Percentiles rank a stretch among this genome's conserved stretches.
These are phyloP conservation scores for Drosophila formosana DNA, from an alignment of 2,888 invertebrate species.

Conservation along the genomic window DNA sequence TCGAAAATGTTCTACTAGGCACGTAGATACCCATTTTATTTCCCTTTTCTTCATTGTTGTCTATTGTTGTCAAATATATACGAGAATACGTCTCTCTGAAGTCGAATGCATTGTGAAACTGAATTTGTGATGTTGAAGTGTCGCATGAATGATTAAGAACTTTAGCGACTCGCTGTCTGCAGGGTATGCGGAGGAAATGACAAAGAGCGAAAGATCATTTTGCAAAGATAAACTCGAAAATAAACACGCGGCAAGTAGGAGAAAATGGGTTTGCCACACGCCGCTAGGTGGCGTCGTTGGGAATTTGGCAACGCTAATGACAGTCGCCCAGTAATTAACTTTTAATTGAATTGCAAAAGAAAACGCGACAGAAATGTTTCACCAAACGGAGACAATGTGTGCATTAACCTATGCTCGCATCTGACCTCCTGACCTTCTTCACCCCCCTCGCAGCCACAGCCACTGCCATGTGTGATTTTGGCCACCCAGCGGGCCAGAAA, in stretches of 20 bases:
- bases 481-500: neutral
- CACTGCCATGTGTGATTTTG: slow-evolving; percentile 7
- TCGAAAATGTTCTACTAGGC: neutral
- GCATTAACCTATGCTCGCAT: slow-evolving; percentile 25
- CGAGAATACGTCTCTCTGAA: neutral
- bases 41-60: neutral
- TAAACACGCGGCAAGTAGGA: slow-evolving; percentile 31
- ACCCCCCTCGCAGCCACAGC: neutral
- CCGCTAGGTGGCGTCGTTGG: slow-evolving; percentile 4
- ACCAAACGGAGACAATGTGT: slow-evolving; percentile 35
- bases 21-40: neutral
- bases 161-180: neutral
- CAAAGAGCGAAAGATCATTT: slow-evolving; percentile 7
- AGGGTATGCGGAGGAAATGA: neutral
- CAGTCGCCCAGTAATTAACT: slow-evolving; percentile 62
- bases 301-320: slow-evolving; percentile 46
- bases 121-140: slow-evolving; percentile 1
- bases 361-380: slow-evolving; percentile 39
- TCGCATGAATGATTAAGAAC: slow-evolving; percentile 12
- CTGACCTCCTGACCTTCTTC: slow-evolving; percentile 7
- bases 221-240: slow-evolving; percentile 9
- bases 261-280: slow-evolving; percentile 29
- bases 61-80: neutral
- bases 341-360: slow-evolving; percentile 69
- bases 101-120: neutral